Evolutionary conservation across 2,113 vertebrate genomes (phyloP), one percentile per base, ranked within the genome.

Genomic region (Tetrax tetrax): DNA sequence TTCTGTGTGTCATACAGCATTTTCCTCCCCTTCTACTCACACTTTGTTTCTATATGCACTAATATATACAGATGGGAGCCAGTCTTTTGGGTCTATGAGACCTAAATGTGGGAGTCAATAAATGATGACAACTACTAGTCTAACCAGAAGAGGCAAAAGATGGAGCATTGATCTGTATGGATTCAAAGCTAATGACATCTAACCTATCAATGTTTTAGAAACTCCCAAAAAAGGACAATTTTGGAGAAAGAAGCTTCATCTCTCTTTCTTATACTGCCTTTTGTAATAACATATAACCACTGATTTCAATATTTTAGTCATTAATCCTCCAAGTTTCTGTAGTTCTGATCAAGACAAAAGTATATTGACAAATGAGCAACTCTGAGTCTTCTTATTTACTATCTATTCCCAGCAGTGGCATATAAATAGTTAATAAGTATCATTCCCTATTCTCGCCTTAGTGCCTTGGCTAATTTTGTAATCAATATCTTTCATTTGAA

Each of bases 341-440:
- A 69, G 38, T 77, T 85, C 37, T 80, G 47, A 65, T 45, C 27
- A 47, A 72, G 83, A 48, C 22, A 69, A 85, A 61, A 25, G 3
- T 53, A 31, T 43, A 33, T 48, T 45, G 41, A 79, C 15, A 83
- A 93, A 87, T 63, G 21, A 60, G 17, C 9, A 83, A 70, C 78
- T 81, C 23, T 31, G 43, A 83, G 18, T 70, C 23, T 28, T 90
- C 50, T 85, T 76, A 60, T 72, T 80, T 83, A 45, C 53, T 77
- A 28, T 71, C 60, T 92, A 77, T 92, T 93, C 71, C 61, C 59
- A 83, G 18, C 14, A 45, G 23, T 53, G 43, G 29, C n/a, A 69
- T 70, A 83, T 90, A 90, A 90, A 94, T 83, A 94, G 92, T 94
- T 95, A 94, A 95, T 80, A 90, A 80, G 17, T 37, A 69, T 43